Evolutionary conservation across 2,888 invertebrate genomes (phyloP).

Genomic region (Polylopha cassiicola): DNA sequence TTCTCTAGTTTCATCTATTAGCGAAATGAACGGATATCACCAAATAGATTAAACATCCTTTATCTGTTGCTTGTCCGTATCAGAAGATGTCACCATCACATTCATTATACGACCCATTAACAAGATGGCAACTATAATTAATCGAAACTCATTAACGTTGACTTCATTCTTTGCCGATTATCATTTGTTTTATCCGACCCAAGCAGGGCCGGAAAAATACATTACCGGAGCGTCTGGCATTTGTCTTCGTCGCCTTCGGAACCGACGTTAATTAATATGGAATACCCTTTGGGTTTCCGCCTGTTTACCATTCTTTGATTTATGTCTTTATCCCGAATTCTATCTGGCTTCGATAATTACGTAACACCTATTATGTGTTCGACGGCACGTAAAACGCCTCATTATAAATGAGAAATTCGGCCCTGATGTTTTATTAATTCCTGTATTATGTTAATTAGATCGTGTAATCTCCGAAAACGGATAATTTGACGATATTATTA

Average conservation of each 20-base stretch:
- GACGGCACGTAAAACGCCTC: slow-evolving; percentile 12
- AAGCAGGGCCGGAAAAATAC: slow-evolving; percentile 67
- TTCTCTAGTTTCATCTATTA: not conserved
- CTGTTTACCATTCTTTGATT: slow-evolving; percentile 62
- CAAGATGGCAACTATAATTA: slow-evolving; percentile 53
- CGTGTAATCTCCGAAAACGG: no score
- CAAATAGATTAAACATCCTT: slow-evolving; percentile 4
- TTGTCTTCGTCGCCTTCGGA: slow-evolving; percentile 71
- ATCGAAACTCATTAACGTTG: slow-evolving; percentile 66
- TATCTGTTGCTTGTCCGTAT: slow-evolving; percentile 11
- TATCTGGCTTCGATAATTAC: slow-evolving; percentile 31
- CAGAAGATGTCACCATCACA: slow-evolving; percentile 17
- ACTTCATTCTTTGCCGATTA: slow-evolving; percentile 76
- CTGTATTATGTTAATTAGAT: not conserved
- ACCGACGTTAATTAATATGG: slow-evolving; percentile 73
- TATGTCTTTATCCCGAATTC: slow-evolving; percentile 51
- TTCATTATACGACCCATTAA: slow-evolving; percentile 34
- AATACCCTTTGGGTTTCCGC: slow-evolving; percentile 65
- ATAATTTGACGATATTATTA: no score
- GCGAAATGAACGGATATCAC: not conserved
- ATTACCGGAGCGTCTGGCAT: slow-evolving; percentile 64
- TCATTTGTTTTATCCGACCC: slow-evolving; percentile 68
- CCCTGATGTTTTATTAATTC: not conserved
- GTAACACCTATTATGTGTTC: slow-evolving; percentile 22
- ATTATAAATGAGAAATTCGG: slow-evolving; percentile 9